These are phyloP conservation scores for Hydroisotoma schaefferi DNA, from an alignment of 2,888 invertebrate genomes.

Conservation along the genomic window DNA sequence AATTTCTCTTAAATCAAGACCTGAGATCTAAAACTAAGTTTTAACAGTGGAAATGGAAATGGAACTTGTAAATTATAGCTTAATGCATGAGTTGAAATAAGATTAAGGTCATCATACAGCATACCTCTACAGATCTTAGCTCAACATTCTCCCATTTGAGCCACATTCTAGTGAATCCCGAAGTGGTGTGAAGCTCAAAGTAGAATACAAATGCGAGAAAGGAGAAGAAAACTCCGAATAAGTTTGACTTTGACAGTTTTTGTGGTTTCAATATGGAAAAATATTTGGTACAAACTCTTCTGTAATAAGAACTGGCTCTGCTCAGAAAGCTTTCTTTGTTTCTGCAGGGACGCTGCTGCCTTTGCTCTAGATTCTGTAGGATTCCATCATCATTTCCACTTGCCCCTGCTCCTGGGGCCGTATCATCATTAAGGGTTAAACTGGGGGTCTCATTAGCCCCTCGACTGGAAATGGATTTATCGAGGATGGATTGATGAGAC, in stretches of 20 bases:
- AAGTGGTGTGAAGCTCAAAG: constrained; percentile 50
- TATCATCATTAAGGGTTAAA: neutral
- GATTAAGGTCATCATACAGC: too few relatives aligned
- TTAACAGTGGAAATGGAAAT: too few relatives aligned
- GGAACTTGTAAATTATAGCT: too few relatives aligned
- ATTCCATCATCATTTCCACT: neutral
- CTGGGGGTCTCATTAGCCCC: neutral
- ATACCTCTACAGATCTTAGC: constrained; percentile 45
- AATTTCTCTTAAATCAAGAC: too few relatives aligned
- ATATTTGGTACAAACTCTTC: constrained; percentile 18
- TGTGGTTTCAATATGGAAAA: constrained; percentile 32
- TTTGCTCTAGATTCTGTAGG: neutral
- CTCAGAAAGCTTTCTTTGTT: constrained; percentile 5
- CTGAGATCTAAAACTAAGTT: too few relatives aligned
- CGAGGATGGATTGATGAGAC: neutral
- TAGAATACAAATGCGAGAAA: constrained; percentile 48
- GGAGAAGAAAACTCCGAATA: constrained; percentile 46
- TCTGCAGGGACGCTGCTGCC: neutral
- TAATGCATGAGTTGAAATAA: too few relatives aligned
- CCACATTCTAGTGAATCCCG: constrained; percentile 50
- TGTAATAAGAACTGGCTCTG: neutral
- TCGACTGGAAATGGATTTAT: neutral
- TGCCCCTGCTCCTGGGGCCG: neutral
- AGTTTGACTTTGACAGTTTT: constrained; percentile 44
- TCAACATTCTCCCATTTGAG: constrained; percentile 50